Evolutionary conservation across 2,888 invertebrate species (phyloP).

Genomic region (Archips xylosteana): DNA sequence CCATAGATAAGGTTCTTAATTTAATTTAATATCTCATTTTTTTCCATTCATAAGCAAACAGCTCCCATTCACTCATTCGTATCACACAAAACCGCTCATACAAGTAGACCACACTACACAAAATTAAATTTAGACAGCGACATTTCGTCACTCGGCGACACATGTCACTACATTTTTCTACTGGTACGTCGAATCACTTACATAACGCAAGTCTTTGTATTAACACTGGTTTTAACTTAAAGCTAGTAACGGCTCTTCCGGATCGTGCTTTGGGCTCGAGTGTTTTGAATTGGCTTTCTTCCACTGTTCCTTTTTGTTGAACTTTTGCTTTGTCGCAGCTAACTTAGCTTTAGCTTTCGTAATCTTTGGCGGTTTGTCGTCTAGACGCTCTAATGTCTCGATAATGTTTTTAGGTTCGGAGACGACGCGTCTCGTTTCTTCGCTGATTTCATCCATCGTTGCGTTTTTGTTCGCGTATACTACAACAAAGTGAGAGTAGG

Average conservation of each 20-base stretch:
- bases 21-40: constrained; percentile 75
- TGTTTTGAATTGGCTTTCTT: constrained; percentile 74
- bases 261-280: constrained; percentile 76
- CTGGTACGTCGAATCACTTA: constrained; percentile 69
- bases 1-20: constrained; percentile 58
- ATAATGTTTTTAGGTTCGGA: constrained; percentile 92
- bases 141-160: constrained; percentile 62
- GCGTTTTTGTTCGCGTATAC: constrained; percentile 94
- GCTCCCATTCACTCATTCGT: constrained; percentile 61
- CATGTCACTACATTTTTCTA: constrained; percentile 59
- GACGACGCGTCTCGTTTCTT: constrained; percentile 72
- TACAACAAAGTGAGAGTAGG: constrained; percentile 93
- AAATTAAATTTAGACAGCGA: constrained; percentile 67
- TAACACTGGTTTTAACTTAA: constrained; percentile 86
- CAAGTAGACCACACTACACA: constrained; percentile 56
- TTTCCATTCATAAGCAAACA: constrained; percentile 56
- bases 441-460: constrained; percentile 84
- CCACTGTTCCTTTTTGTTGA: constrained; percentile 79
- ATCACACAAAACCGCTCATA: constrained; percentile 54
- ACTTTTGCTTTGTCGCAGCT: constrained; percentile 78
- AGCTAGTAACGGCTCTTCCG: constrained; percentile 88
- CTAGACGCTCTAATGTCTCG: constrained; percentile 91
- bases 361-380: constrained; percentile 80
- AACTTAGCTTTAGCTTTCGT: constrained; percentile 89
- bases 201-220: constrained; percentile 74